Conservation (phyloP, 2,797 vertebrate genomes). For the Pagetopsis macropterus region DNA sequence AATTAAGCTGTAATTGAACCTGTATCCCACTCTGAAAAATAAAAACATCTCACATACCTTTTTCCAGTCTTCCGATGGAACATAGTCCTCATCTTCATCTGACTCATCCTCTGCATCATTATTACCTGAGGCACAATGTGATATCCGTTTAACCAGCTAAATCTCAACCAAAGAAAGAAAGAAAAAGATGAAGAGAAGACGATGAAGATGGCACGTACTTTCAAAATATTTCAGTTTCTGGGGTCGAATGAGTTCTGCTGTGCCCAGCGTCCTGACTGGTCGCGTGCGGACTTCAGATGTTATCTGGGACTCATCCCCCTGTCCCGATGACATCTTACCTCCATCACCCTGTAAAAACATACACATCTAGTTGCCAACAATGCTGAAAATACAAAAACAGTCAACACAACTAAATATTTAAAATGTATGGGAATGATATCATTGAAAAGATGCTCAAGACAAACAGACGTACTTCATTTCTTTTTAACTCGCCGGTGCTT, state of each 20-base stretch:
- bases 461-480: slow-evolving; percentile 72
- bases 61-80: slow-evolving; percentile 99
- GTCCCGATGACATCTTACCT: slow-evolving; percentile 87
- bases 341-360: slow-evolving; percentile 82
- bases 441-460: background rate
- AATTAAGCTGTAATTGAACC: background rate
- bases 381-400: background rate
- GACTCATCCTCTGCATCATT: slow-evolving; percentile 96
- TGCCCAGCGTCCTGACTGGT: slow-evolving; percentile 86
- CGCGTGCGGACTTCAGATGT: slow-evolving; percentile 88
- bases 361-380: slow-evolving; percentile 3
- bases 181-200: background rate
- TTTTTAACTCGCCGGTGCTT: slow-evolving; percentile 89
- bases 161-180: background rate
- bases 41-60: slow-evolving; percentile 85
- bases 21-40: background rate
- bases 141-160: background rate
- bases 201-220: slow-evolving; percentile 80
- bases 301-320: slow-evolving; percentile 86
- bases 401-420: slow-evolving; percentile 8
- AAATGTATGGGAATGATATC: background rate
- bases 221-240: slow-evolving; percentile 95
- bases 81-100: slow-evolving; percentile 98
- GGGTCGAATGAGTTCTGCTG: slow-evolving; percentile 90
- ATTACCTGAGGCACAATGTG: slow-evolving; percentile 80